Conservation (phyloP, 2,113 vertebrate species). For the Pomatostomus ruficeps region DNA sequence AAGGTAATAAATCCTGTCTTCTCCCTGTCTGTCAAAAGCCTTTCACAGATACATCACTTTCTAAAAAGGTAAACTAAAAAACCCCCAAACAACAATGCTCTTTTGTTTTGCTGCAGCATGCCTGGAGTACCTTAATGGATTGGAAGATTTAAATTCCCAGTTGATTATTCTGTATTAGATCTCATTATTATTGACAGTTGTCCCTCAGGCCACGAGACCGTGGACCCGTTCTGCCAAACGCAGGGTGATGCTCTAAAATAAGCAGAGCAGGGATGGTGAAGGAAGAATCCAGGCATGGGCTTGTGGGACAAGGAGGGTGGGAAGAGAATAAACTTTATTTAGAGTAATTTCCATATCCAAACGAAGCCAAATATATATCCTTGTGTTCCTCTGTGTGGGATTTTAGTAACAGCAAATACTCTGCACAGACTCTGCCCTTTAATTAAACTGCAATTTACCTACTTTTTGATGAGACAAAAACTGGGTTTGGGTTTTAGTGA, state of each 20-base stretch:
- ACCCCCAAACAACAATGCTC: not conserved
- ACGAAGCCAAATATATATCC: not conserved
- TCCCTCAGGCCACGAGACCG: not conserved
- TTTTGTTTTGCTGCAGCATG: not conserved
- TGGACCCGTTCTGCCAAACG: accelerated
- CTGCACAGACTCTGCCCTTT: not conserved
- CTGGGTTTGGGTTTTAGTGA: not conserved
- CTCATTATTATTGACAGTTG: not conserved
- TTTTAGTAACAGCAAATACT: not conserved
- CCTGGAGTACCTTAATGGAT: not conserved
- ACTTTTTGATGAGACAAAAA: not conserved
- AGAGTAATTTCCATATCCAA: not conserved
- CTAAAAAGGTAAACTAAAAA: not conserved
- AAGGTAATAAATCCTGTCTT: not conserved
- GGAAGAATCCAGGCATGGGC: not conserved
- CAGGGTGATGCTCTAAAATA: not conserved
- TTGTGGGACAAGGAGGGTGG: not conserved
- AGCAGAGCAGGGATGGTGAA: not conserved
- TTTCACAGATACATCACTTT: not conserved
- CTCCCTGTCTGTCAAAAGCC: not conserved
- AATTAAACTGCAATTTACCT: not conserved
- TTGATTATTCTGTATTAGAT: not conserved
- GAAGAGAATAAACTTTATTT: not conserved
- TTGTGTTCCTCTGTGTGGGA: not conserved
- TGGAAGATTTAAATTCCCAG: not conserved